These are phyloP conservation scores for Drosophila atripex DNA, from an alignment of 2,888 invertebrate species.

Conservation along the genomic window DNA sequence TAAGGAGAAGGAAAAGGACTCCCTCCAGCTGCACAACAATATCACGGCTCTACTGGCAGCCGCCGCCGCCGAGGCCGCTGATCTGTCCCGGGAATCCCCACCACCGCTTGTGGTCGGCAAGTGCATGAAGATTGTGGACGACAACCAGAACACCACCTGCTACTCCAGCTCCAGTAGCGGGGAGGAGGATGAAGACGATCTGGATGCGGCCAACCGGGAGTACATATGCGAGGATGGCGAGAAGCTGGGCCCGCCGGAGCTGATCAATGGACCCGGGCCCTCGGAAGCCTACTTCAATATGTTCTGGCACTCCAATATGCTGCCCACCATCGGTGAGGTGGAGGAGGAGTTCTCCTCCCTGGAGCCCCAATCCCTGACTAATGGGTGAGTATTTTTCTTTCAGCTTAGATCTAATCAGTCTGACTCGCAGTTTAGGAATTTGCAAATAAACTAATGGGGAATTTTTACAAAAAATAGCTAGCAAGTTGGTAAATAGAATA, in stretches of 20 bases:
- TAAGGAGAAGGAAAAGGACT: conserved; percentile 82
- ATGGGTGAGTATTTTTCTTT: conserved; percentile 75
- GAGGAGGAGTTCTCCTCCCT: conserved; percentile 84
- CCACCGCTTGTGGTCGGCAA: conserved; percentile 80
- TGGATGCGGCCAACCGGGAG: conserved; percentile 74
- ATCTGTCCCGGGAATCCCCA: conserved; percentile 58
- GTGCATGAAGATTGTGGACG: conserved; percentile 80
- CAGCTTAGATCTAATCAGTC: not conserved
- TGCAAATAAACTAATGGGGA: not conserved
- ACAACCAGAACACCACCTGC: conserved; percentile 67
- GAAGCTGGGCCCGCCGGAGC: conserved; percentile 83
- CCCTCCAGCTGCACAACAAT: conserved; percentile 46
- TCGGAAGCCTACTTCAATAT: conserved; percentile 84
- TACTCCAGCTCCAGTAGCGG: conserved; percentile 81
- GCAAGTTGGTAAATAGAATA: not conserved
- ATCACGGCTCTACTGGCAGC: conserved; percentile 59
- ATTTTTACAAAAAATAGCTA: not conserved
- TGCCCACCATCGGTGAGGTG: conserved; percentile 84
- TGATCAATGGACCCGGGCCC: conserved; percentile 83
- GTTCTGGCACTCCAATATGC: conserved; percentile 84
- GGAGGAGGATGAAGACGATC: conserved; percentile 70
- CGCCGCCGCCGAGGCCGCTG: conserved; percentile 57
- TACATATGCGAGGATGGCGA: conserved; percentile 84
- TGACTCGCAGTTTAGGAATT: not conserved
- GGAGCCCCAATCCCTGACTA: conserved; percentile 80